phyloP scores from a whole-genome alignment of 2,888 invertebrate species.

The Drosophila limbata region DNA sequence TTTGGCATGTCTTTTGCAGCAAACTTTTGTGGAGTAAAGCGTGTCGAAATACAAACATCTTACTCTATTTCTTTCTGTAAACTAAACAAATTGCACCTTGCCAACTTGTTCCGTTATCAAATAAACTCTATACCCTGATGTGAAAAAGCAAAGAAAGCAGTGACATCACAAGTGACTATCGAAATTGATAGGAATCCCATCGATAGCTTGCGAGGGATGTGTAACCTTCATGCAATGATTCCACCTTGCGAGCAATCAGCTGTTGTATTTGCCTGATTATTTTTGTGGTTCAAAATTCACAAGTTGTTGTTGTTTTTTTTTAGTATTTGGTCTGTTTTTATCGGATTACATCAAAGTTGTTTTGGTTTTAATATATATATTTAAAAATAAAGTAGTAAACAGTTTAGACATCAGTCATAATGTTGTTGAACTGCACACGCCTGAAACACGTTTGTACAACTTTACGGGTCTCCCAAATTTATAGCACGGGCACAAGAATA shows the following conservation, averaged over 20 bases:
- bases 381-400: slow-evolving; percentile 1
- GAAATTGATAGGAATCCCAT: not conserved
- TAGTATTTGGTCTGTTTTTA: not conserved
- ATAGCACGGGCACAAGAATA: slow-evolving; percentile 18
- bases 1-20: too few relatives aligned
- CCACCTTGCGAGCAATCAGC: slow-evolving; percentile 29
- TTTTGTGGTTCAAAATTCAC: slow-evolving; percentile 16
- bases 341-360: slow-evolving; percentile 21
- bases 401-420: slow-evolving; percentile 41
- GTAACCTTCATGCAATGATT: slow-evolving; percentile 1
- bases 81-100: not conserved
- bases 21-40: too few relatives aligned
- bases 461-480: slow-evolving; percentile 55
- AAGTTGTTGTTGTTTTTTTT: slow-evolving; percentile 3
- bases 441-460: slow-evolving; percentile 55
- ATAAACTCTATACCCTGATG: too few relatives aligned
- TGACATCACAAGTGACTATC: slow-evolving; percentile 5
- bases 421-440: slow-evolving; percentile 66
- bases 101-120: not conserved
- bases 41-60: too few relatives aligned
- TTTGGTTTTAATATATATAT: slow-evolving; percentile 11
- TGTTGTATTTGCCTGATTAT: slow-evolving; percentile 15
- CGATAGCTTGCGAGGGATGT: slow-evolving; percentile 1
- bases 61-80: too few relatives aligned
- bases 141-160: not conserved